Evolutionary conservation across 2,797 vertebrate species (phyloP), one percentile per base, ranked within the genome.

Genomic region (Silurus lanzhouensis): DNA sequence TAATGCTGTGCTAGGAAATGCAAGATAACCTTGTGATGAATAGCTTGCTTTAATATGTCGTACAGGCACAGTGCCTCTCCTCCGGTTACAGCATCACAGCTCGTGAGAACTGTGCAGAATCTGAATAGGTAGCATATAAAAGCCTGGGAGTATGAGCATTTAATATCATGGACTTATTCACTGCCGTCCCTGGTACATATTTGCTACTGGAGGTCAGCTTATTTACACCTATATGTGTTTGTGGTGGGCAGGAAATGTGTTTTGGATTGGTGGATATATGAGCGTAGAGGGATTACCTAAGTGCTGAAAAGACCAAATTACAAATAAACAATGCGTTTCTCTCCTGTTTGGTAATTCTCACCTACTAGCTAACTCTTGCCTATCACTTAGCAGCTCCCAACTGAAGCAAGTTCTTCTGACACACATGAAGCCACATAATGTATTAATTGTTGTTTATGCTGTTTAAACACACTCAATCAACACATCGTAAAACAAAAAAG

Each of bases 1-100:
- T 38, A 66, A 71, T 66, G 46, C 85, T 58, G 19, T 17, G 57
- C 55, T 64, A 79, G 58, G 68, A 80, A 82, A 82, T 25, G 72
- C 72, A 60, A 83, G 81, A 86, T 86, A 86, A 74, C 58, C 76
- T 27, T 80, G 57, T 72, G 81, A 86, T 83, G 66, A 83, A 83
- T 78, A 79, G 81, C 74, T 58, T 63, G 57, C 75, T 83, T 83
- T 86, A 83, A 83, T 58, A 83, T 86, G 82, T 77, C 8, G 20
- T 38, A 48, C 68, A 80, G 55, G 68, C 76, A 79, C 85, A 63
- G 58, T 58, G 46, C 61, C 46, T 81, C 46, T 85, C 25, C 77
- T 71, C 71, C 68, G 55, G 74, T 79, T 48, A 57, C 57, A 79
- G 57, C 81, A 79, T 38, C 75, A 55, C 44, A 31, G 61, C 66